phyloP scores from a whole-genome alignment of 1,140 invertebrate species.

The Cyclargus thomasi region DNA sequence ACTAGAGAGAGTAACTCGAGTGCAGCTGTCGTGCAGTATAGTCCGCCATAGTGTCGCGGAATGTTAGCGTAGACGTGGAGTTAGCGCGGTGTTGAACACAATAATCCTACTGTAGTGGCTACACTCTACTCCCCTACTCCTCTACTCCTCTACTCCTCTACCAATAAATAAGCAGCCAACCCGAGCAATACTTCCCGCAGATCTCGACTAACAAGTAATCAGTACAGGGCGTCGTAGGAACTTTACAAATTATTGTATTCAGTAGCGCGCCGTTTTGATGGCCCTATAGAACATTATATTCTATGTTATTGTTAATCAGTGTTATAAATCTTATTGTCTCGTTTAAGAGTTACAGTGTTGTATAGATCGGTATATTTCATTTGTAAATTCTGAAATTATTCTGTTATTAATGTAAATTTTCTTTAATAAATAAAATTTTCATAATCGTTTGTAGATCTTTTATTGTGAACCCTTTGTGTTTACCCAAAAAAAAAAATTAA shows the following conservation, averaged over 20 bases:
- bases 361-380: conserved; percentile 70
- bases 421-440: conserved; percentile 74
- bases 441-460: conserved; percentile 67
- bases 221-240: not conserved
- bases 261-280: conserved; percentile 47
- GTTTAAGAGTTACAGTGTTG: conserved; percentile 73
- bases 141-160: not conserved
- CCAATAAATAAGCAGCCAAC: not conserved
- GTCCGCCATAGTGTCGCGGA: conserved; percentile 61
- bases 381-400: conserved; percentile 71
- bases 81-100: conserved; percentile 51
- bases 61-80: conserved; percentile 63
- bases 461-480: conserved; percentile 29
- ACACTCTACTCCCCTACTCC: not conserved
- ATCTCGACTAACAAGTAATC: not conserved
- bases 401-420: conserved; percentile 71
- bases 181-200: not conserved
- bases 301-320: conserved; percentile 72
- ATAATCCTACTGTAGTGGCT: conserved; percentile 28
- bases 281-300: conserved; percentile 60
- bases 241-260: conserved; percentile 49
- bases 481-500: too few relatives aligned
- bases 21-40: conserved; percentile 52
- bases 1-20: conserved; percentile 32
- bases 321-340: conserved; percentile 71